These are phyloP conservation scores for Enteromius argenteus DNA, from an alignment of 2,797 vertebrate species.

Conservation along the genomic window DNA sequence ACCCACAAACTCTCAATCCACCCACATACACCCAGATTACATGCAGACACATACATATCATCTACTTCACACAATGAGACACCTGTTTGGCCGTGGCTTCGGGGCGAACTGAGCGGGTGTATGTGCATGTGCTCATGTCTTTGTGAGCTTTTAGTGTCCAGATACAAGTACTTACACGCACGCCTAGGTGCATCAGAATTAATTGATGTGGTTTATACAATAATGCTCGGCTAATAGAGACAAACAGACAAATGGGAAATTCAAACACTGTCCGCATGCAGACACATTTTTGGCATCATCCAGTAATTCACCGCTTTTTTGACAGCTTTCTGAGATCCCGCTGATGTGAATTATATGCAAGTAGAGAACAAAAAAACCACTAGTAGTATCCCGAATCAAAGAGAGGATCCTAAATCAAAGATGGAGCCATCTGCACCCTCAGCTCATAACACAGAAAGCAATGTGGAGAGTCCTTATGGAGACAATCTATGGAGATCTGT, in stretches of 20 bases:
- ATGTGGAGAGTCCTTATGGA: slow-evolving; percentile 50
- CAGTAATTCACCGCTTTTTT: slow-evolving; percentile 15
- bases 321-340: slow-evolving; percentile 59
- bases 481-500: slow-evolving; percentile 48
- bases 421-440: slow-evolving; percentile 22
- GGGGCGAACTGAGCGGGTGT: slow-evolving; percentile 11
- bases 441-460: slow-evolving; percentile 55
- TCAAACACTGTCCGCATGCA: not conserved
- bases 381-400: slow-evolving; percentile 50
- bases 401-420: not conserved
- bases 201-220: not conserved
- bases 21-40: slow-evolving; percentile 26
- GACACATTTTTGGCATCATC: not conserved
- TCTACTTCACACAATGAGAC: slow-evolving; percentile 33
- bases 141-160: slow-evolving; percentile 28
- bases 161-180: slow-evolving; percentile 29
- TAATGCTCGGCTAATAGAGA: not conserved
- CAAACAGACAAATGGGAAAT: not conserved
- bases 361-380: slow-evolving; percentile 25
- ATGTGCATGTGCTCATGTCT: not conserved
- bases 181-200: not conserved
- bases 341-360: slow-evolving; percentile 44
- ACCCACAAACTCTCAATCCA: slow-evolving; percentile 30
- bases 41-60: slow-evolving; percentile 14
- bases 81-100: slow-evolving; percentile 46